Evolutionary conservation across 35 echinoderm and acorn worm species (phyloP).

Genomic region (Hemicentrotus pulcherrimus): DNA sequence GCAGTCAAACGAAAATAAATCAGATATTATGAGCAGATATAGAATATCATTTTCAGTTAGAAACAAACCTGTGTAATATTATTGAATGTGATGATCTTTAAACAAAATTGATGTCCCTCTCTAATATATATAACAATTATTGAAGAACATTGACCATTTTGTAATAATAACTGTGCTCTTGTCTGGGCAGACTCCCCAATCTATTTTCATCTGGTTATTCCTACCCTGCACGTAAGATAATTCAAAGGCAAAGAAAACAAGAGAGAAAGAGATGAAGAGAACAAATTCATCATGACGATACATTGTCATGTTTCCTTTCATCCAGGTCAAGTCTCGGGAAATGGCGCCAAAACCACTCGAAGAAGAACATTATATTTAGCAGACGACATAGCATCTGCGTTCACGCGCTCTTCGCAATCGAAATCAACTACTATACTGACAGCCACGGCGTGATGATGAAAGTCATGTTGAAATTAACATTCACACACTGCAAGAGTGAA

Average conservation of each 20-base stretch:
- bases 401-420: not conserved
- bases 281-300: slow-evolving; percentile 3
- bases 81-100: not conserved
- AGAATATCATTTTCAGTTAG: no score
- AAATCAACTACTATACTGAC: not conserved
- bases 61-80: not conserved
- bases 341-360: slow-evolving; percentile 34
- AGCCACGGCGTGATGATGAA: not conserved
- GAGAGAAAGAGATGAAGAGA: not conserved
- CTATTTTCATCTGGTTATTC: not conserved
- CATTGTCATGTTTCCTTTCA: not conserved
- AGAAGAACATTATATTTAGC: slow-evolving; percentile 25
- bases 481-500: not conserved
- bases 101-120: not conserved
- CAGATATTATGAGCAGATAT: no score
- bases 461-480: not conserved
- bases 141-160: not conserved
- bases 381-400: slow-evolving; percentile 30
- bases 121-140: not conserved
- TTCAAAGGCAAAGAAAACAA: not conserved
- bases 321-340: not conserved
- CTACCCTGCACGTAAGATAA: not conserved
- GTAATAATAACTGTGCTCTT: not conserved
- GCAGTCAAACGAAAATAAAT: no score
- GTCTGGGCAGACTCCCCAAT: not conserved